Evolutionary conservation across 2,113 vertebrate species (phyloP), one percentile per base, ranked within the genome.

Genomic region (Andinoacara biseriatus): DNA sequence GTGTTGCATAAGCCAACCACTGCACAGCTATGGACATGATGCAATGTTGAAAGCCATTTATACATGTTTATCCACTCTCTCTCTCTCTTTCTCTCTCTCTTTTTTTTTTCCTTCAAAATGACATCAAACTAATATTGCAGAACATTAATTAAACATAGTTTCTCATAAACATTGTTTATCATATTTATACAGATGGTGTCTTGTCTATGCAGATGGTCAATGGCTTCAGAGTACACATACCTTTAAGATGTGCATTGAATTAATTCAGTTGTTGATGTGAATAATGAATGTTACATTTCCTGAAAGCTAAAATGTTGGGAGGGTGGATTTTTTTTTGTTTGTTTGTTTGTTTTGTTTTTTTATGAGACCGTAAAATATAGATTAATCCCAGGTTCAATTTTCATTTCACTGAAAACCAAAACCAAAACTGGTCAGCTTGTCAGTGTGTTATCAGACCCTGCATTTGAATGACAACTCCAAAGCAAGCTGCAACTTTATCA

Each of bases 401-500:
- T 56, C 33, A 24, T 57, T 76, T 60, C 3, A 74, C 40, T 77
- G 4, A 22, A 57, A 86, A 74, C 5, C 56, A 79, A 78, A 78
- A 57, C 29, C 18, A 52, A 77, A 14, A n/a, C 52, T 38, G 58
- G 59, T 77, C 63, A 72, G 43, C 33, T n/a, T 22, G 65, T 57
- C 60, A 72, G 17, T 49, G 60, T 74, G 60, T 58, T 57, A 67
- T 80, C 38, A 72, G n/a, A 1, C 7, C 2, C 18, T 81, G 8
- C 54, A 61, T 59, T 76, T 86, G 52, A 83, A 84, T 60, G 69
- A 57, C 78, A 81, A 74, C 61, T 74, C 15, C 13, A 65, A 40
- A 81, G 52, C 15, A 43, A 81, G 52, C 46, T 54, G 40, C 62
- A 29, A 83, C 69, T n/a, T 62, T 80, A 80, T 88, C 78, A 38